These are phyloP conservation scores for Xestia xanthographa DNA, from an alignment of 2,888 invertebrate species.

Conservation along the genomic window DNA sequence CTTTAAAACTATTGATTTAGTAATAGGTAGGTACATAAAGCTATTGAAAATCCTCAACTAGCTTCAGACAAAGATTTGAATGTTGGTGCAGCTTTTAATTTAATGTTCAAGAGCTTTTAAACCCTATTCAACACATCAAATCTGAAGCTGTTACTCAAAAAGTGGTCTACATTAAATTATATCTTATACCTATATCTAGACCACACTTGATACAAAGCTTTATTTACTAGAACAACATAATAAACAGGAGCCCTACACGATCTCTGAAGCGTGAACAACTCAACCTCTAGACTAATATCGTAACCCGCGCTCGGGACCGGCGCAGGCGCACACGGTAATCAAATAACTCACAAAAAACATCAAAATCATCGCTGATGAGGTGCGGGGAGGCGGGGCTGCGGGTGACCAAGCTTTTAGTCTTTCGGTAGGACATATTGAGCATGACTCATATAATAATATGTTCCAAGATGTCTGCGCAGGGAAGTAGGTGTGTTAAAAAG, in stretches of 20 bases:
- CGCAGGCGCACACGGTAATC: constrained; percentile 78
- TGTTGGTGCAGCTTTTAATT: background rate
- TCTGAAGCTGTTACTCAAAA: background rate
- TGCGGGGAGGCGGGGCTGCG: constrained; percentile 47
- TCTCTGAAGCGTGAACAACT: constrained; percentile 54
- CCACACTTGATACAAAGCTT: background rate
- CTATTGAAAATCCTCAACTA: background rate
- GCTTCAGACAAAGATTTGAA: background rate
- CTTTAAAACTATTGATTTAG: background rate
- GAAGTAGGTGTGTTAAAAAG: background rate
- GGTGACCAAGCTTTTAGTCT: constrained; percentile 1
- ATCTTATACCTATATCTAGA: background rate
- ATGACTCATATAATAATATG: background rate
- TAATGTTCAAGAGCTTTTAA: background rate
- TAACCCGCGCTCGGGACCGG: constrained; percentile 52
- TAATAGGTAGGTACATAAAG: no score
- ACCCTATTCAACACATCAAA: background rate
- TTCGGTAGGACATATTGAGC: constrained; percentile 2
- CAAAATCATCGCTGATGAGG: constrained; percentile 70
- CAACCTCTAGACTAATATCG: constrained; percentile 47
- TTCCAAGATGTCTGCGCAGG: background rate
- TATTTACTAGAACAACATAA: constrained; percentile 8
- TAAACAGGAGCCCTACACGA: constrained; percentile 37
- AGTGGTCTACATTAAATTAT: background rate
- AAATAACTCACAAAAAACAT: constrained; percentile 81